Evolutionary conservation across 1,140 invertebrate species (phyloP), one percentile per base, ranked within the genome.

Genomic region (Temnothorax longispinosus): DNA sequence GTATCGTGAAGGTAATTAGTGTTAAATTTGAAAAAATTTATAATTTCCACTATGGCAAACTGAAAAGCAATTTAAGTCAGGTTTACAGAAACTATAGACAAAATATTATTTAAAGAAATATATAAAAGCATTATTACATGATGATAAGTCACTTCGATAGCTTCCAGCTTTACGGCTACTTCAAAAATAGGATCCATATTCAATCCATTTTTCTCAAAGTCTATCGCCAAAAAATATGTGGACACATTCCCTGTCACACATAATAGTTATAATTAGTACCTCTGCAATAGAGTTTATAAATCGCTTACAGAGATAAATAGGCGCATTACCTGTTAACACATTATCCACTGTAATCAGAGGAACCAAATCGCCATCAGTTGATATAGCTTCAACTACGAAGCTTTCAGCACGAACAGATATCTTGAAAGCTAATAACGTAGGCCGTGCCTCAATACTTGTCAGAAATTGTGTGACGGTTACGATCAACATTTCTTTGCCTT

Each of bases 111-210:
- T 44, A 27, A 38, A 67, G 4, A 5, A 7, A 71, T 2, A 62
- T 64, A 10, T 71, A 60, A 56, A 54, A 38, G 8, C 13, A 47
- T 50, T 65, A 81, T 95, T 95, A 98, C 98, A 96, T 98, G 97
- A 94, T 98, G 96, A 95, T 98, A 98, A 60, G 97, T 96, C 21
- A 98, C 94, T 96, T 98, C 98, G 7, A 98, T 95, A 27, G 97
- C 96, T 93, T 98, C 97, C 86, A 98, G 93, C 62, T 96, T 96
- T 64, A 97, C 95, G 47, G 96, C 96, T 0, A 98, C 91, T 44
- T 97, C 97, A 91, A 97, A 97, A 92, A 97, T 97, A 72, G 97
- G 97, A 87, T 97, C 96, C 18, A 96, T 96, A 87, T 96, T 96
- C 3, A 96, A 90, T 7, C 97, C 97, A 91, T 97, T 97, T 90